Conservation (phyloP, 35 echinoderm and acorn worm genomes). For the Lytechinus pictus region DNA sequence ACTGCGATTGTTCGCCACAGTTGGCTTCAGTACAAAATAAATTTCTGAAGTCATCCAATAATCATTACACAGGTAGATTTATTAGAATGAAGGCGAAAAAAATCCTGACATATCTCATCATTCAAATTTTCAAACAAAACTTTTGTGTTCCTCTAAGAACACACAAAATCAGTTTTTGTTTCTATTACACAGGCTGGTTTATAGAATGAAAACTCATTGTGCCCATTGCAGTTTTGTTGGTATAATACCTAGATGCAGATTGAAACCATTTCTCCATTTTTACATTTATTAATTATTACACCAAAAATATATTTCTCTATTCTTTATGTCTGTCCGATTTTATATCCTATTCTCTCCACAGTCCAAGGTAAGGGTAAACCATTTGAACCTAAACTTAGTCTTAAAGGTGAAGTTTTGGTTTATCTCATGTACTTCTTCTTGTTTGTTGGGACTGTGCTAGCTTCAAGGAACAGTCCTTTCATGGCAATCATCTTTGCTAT, state of each 20-base stretch:
- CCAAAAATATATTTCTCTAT: not conserved
- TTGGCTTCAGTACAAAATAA: too few species aligned
- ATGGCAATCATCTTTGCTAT: conserved; percentile 78
- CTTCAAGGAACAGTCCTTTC: conserved; percentile 75
- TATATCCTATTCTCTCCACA: conserved; percentile 52
- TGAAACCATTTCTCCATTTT: not conserved
- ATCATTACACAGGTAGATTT: too few species aligned
- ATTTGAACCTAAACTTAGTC: conserved; percentile 58
- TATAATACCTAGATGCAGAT: not conserved
- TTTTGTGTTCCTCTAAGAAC: too few species aligned
- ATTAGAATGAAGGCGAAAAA: too few species aligned
- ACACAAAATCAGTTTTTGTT: too few species aligned
- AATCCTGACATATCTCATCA: too few species aligned
- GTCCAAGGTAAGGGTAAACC: conserved; percentile 71
- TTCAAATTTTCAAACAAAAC: too few species aligned
- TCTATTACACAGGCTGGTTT: too few species aligned
- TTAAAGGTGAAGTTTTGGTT: conserved; percentile 83
- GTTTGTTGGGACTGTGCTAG: conserved; percentile 84
- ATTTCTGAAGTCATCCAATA: too few species aligned
- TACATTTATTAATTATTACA: not conserved
- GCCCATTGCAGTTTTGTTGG: too few species aligned
- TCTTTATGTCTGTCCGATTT: not conserved
- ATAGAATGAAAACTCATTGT: too few species aligned
- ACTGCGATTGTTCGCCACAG: too few species aligned
- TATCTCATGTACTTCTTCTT: conserved; percentile 93